Percentiles rank a stretch among this genome's conserved stretches.
phyloP scores from a whole-genome alignment of 2,113 vertebrate genomes.

The Eptesicus fuscus region DNA sequence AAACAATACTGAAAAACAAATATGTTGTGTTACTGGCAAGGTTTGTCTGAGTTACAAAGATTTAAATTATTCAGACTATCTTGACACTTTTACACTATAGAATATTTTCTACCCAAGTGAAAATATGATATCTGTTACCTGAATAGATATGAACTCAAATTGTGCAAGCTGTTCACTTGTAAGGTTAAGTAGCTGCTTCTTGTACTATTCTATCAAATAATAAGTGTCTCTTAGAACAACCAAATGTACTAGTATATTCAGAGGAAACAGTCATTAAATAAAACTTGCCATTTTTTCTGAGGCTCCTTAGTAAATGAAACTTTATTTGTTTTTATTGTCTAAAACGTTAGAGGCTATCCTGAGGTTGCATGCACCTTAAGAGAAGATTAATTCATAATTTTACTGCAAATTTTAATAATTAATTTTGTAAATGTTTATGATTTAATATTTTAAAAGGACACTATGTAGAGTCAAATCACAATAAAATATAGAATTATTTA shows the following conservation, averaged over 20 bases:
- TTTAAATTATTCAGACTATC: conserved; percentile 53
- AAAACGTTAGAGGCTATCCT: background rate
- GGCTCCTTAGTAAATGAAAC: background rate
- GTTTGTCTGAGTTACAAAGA: conserved; percentile 45
- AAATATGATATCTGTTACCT: conserved; percentile 23
- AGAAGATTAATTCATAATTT: background rate
- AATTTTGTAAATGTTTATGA: background rate
- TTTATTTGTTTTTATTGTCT: conserved; percentile 13
- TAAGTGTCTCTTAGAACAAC: background rate
- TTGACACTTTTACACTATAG: conserved; percentile 37
- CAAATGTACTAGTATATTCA: background rate
- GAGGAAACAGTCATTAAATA: background rate
- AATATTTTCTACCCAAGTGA: conserved; percentile 25
- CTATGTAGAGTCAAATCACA: background rate
- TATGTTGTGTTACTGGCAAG: background rate
- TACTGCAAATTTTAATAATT: background rate
- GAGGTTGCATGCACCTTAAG: background rate
- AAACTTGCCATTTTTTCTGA: background rate
- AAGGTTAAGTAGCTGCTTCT: conserved; percentile 45
- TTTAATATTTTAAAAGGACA: background rate
- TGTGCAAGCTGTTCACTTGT: background rate
- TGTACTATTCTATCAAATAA: conserved; percentile 32
- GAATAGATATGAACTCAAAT: conserved; percentile 26
- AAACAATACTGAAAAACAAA: conserved; percentile 44
- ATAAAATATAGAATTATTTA: background rate